Percentiles rank a stretch among this genome's conserved stretches.
Conservation (phyloP, 2,113 vertebrate genomes). For the Cariama cristata region DNA sequence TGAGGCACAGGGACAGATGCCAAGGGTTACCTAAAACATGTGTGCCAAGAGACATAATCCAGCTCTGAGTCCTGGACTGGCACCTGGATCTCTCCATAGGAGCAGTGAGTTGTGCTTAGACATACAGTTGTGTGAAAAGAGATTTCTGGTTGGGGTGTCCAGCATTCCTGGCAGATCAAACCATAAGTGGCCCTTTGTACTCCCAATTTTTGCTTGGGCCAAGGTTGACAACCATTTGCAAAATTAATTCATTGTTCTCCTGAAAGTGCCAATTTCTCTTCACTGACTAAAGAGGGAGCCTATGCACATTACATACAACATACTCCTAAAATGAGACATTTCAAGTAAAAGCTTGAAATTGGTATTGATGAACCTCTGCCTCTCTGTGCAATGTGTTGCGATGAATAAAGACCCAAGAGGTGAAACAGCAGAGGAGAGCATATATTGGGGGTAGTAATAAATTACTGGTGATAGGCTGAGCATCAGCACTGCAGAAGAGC, state of each 20-base stretch:
- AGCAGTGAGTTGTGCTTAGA: neutral
- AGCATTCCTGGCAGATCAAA: neutral
- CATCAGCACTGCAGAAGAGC: neutral
- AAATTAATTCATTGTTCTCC: neutral
- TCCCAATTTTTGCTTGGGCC: accelerated
- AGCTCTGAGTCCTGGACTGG: neutral
- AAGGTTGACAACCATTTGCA: neutral
- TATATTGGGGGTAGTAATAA: neutral
- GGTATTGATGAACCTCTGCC: neutral
- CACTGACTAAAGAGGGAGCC: neutral
- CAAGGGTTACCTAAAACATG: neutral
- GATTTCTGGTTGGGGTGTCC: neutral
- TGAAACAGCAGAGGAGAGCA: neutral
- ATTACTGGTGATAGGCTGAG: neutral
- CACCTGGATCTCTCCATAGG: too few species aligned
- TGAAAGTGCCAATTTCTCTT: neutral
- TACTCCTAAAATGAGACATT: neutral
- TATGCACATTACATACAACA: neutral
- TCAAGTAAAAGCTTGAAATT: neutral
- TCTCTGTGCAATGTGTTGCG: neutral
- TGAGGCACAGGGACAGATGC: neutral
- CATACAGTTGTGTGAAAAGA: neutral
- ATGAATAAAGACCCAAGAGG: neutral
- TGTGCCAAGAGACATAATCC: neutral
- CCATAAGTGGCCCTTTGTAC: neutral